A percentile compares a stretch with the other conserved stretches of the same genome.
Conservation (phyloP, 2,113 vertebrate genomes). For the Excalfactoria chinensis region DNA sequence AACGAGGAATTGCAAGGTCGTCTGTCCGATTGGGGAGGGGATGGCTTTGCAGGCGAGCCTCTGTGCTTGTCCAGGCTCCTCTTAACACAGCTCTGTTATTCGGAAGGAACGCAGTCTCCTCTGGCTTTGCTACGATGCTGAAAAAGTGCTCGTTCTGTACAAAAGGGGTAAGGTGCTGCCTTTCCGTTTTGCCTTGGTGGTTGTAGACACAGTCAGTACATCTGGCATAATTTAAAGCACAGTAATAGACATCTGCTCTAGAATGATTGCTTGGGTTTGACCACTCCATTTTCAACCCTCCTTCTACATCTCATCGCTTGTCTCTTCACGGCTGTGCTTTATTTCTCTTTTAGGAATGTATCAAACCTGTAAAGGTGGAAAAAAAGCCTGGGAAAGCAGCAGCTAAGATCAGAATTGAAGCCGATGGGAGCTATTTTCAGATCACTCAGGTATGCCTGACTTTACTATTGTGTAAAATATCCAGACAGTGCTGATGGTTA, state of each 20-base stretch:
- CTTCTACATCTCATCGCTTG: not conserved
- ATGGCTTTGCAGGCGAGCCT: not conserved
- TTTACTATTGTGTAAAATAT: not conserved
- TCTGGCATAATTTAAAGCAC: fast-evolving
- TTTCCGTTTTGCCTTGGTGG: fast-evolving
- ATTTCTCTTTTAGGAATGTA: slow-evolving; percentile 84
- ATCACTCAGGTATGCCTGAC: slow-evolving; percentile 81
- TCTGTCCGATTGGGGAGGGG: not conserved
- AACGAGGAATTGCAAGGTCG: not conserved
- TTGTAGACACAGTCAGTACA: not conserved
- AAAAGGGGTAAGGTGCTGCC: not conserved
- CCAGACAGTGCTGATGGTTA: not conserved
- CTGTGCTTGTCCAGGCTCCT: not conserved
- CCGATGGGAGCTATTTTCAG: slow-evolving; percentile 93
- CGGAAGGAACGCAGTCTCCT: not conserved
- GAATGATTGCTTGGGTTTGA: not conserved
- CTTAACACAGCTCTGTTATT: not conserved
- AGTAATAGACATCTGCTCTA: fast-evolving
- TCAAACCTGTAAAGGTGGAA: slow-evolving; percentile 91
- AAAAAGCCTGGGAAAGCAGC: slow-evolving; percentile 84
- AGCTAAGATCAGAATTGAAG: slow-evolving; percentile 92
- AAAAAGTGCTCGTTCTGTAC: not conserved
- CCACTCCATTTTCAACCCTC: fast-evolving
- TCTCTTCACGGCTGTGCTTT: not conserved
- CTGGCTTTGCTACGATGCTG: not conserved